phyloP scores from a whole-genome alignment of 2,888 invertebrate species.

The Busseola fusca region DNA sequence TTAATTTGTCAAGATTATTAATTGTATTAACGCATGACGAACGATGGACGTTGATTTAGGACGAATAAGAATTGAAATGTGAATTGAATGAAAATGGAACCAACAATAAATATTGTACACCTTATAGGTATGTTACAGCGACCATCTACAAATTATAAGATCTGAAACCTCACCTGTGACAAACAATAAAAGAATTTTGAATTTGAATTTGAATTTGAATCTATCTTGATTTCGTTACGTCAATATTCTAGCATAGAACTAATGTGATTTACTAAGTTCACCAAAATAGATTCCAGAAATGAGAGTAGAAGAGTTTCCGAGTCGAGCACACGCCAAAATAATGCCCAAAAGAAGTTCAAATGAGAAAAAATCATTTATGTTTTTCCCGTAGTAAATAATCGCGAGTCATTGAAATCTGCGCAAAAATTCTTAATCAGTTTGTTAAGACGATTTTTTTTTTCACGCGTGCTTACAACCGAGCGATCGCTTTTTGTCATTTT shows the following conservation, averaged over 20 bases:
- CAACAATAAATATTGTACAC: too few relatives aligned
- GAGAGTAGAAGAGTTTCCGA: not conserved
- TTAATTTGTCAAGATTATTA: too few relatives aligned
- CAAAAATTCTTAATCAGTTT: conserved; percentile 59
- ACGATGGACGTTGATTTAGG: too few relatives aligned
- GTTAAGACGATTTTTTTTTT: conserved; percentile 50
- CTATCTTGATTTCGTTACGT: conserved; percentile 1
- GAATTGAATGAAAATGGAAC: too few relatives aligned
- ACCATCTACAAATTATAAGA: too few relatives aligned
- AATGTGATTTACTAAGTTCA: not conserved
- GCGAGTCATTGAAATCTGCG: conserved; percentile 58
- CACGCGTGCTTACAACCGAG: conserved; percentile 56
- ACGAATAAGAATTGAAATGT: too few relatives aligned
- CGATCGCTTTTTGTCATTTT: conserved; percentile 65
- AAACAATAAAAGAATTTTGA: too few relatives aligned
- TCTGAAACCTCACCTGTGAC: too few relatives aligned
- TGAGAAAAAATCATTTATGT: conserved; percentile 35
- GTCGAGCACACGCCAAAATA: conserved; percentile 6
- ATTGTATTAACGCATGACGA: too few relatives aligned
- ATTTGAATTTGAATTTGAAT: too few relatives aligned
- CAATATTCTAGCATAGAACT: conserved; percentile 4
- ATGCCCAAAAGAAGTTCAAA: conserved; percentile 16
- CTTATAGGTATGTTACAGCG: too few relatives aligned
- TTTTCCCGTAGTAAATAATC: conserved; percentile 39
- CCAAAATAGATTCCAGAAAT: not conserved